Base-by-base conservation (phyloP, 2,888 invertebrate genomes). In the Dione juno region DNA sequence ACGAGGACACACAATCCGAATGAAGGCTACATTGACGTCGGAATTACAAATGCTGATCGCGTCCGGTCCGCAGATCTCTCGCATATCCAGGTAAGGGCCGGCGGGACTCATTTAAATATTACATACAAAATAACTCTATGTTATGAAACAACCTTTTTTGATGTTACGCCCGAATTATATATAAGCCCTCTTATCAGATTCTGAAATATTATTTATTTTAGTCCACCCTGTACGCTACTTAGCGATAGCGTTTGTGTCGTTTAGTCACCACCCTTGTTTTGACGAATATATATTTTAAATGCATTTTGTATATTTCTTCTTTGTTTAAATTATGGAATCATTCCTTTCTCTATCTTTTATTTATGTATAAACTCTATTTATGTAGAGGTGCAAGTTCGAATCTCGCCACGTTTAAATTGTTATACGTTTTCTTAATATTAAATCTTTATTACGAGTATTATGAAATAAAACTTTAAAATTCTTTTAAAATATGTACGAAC, bases 71-170 rank as follows among this genome's bases (percentile, higher is more conserved):
- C 19, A 40, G 41, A 7, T 9, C 28, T 6, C 21, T 28, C 43
- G 16, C 59, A 14, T 14, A 21, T 16, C 19, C 48, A 48, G 63
- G 48, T 50, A 35, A 16, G 19, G 48, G 37, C 48, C 63, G 63
- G 14, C 19, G 63, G 48, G 63, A 63, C 63, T 63, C 63, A 63
- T 63, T 63, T 63, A 48, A 63, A 63, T 63, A 63, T 50, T 63
- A 63, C 63, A 63, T 63, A 63, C 48, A 16, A 63, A 61, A 63
- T 48, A 48, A 63, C 48, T 63, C 63, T n/a, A 19, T 37, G 37
- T 63, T 45, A 48, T 16, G 37, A 63, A 63, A 45, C 45, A 50
- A 45, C 37, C 54, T 63, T 63, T 63, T 63, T 50, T 48, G 63
- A 63, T 37, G 45, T 63, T 48, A 50, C 48, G 16, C n/a, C 28